Evolutionary conservation across 1,140 invertebrate genomes (phyloP).

Genomic region (Papilio xuthus): DNA sequence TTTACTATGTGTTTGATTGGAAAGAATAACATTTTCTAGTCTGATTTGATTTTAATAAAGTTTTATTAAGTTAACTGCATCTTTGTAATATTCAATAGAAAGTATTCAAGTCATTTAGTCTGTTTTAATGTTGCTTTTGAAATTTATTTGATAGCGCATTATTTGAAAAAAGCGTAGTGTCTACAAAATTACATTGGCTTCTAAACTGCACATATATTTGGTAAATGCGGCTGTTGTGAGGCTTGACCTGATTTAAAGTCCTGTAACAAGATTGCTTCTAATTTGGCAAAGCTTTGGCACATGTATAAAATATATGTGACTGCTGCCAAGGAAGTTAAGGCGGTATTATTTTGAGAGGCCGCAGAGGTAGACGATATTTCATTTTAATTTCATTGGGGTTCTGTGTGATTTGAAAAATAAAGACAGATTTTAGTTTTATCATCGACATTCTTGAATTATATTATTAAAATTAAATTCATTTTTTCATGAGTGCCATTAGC

Average conservation of each 20-base stretch:
- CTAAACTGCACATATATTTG: slow-evolving; percentile 37
- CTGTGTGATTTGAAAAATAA: background rate
- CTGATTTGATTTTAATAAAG: background rate
- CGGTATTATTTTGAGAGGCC: background rate
- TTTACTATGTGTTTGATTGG: too few relatives aligned
- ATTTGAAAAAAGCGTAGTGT: slow-evolving; percentile 23
- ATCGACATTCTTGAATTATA: background rate
- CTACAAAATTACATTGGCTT: slow-evolving; percentile 29
- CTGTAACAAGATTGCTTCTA: slow-evolving; percentile 34
- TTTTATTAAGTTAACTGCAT: background rate
- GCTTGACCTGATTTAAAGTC: slow-evolving; percentile 37
- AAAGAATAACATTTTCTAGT: background rate
- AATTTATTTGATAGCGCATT: slow-evolving; percentile 23
- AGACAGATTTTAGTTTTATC: background rate
- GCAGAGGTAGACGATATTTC: slow-evolving; percentile 4
- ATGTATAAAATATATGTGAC: slow-evolving; percentile 30
- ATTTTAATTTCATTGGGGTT: background rate
- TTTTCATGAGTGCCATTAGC: background rate
- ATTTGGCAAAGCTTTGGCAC: slow-evolving; percentile 34
- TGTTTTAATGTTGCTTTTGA: slow-evolving; percentile 2
- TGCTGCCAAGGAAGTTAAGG: slow-evolving; percentile 14
- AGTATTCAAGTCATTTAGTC: background rate
- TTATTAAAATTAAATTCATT: background rate
- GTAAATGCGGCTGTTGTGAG: slow-evolving; percentile 35
- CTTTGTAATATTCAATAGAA: background rate